Conservation (phyloP, 2,888 invertebrate species). For the Seladonia tumulorum region DNA sequence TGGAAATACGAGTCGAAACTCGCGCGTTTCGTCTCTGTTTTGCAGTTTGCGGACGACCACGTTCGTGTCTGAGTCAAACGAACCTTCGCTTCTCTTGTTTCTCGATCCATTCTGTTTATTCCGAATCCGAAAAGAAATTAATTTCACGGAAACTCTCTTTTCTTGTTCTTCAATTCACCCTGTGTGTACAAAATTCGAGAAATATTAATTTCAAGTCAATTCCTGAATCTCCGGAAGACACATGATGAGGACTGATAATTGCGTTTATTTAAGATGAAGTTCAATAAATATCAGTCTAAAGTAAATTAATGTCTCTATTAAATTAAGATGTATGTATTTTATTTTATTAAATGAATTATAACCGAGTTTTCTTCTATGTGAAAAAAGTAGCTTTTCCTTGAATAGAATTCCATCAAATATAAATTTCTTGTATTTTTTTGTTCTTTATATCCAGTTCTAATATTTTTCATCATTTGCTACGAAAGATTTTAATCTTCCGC, state of each 20-base stretch:
- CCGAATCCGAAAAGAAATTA: neutral
- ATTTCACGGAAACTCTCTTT: neutral
- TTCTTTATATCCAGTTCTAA: no score
- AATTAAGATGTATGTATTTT: neutral
- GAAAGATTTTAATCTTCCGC: no score
- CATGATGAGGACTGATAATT: neutral
- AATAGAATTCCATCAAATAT: no score
- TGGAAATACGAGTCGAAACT: conserved; percentile 31
- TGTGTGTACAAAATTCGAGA: neutral
- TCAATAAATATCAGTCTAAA: neutral
- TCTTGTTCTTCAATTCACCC: neutral
- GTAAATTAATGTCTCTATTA: neutral
- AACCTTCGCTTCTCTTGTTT: neutral
- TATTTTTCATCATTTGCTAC: no score
- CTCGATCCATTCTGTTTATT: conserved; percentile 24
- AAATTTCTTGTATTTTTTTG: no score
- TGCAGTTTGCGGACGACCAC: neutral
- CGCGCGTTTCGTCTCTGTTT: conserved; percentile 30
- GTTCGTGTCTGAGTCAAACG: neutral
- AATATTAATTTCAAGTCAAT: neutral
- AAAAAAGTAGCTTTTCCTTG: no score
- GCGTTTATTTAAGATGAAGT: neutral
- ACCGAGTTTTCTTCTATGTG: no score
- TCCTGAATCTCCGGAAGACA: neutral
- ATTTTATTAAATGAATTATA: neutral